These are phyloP conservation scores for Berghia stephanieae DNA, from an alignment of 1,140 invertebrate genomes.

Conservation along the genomic window DNA sequence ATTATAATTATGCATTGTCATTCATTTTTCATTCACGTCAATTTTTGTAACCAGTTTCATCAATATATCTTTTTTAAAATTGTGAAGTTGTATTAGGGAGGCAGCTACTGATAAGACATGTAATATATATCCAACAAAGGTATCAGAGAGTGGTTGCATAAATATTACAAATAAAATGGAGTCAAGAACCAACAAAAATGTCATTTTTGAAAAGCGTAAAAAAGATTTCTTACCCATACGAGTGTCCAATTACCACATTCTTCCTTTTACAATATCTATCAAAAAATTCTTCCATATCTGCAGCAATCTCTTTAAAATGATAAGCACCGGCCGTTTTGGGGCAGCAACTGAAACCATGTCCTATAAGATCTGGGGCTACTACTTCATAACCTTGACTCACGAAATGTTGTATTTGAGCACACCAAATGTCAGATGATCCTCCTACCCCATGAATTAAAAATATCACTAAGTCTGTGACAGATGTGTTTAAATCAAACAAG, in stretches of 20 bases:
- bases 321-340: slow-evolving; percentile 73
- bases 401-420: slow-evolving; percentile 74
- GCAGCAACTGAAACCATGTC: slow-evolving; percentile 77
- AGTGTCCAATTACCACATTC: slow-evolving; percentile 73
- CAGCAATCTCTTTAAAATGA: slow-evolving; percentile 74
- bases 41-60: too few species aligned
- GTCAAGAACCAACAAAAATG: too few species aligned
- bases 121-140: too few species aligned
- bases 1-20: too few species aligned
- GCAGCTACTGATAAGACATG: too few species aligned
- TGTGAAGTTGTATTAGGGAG: too few species aligned
- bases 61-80: too few species aligned
- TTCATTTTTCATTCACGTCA: too few species aligned
- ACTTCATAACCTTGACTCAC: slow-evolving; percentile 74
- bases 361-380: slow-evolving; percentile 77
- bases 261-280: slow-evolving; percentile 70
- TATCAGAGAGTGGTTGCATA: too few species aligned
- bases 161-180: too few species aligned
- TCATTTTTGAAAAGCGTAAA: too few species aligned
- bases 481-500: neutral
- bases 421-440: slow-evolving; percentile 77
- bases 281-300: slow-evolving; percentile 74
- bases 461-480: slow-evolving; percentile 55
- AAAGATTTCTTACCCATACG: slow-evolving; percentile 71
- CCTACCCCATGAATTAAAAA: slow-evolving; percentile 81